Base-by-base conservation (phyloP, 92 coral and sea anemone species). In the Ricordea florida region DNA sequence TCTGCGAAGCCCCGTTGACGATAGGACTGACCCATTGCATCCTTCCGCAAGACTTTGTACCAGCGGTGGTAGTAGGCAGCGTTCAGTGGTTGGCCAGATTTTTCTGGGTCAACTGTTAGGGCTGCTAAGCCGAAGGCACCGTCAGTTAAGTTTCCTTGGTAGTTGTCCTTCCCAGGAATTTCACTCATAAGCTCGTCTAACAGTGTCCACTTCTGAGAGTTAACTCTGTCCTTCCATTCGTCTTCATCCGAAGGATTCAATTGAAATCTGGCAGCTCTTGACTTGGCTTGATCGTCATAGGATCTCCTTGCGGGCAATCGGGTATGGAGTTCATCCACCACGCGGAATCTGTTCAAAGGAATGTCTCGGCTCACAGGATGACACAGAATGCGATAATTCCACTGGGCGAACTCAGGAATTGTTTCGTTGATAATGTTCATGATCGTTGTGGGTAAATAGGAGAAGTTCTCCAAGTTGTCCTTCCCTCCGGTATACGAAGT, bases 401-500 rank as follows among this genome's bases (percentile, higher is more conserved):
- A 88, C 37, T 88, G 93, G 23, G 93, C 93, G 57, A 88, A 81
- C 38, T n/a, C 74, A 2, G 98, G 93, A 36, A 68, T 72, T 2
- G 97, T 89, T 13, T 61, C 81, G 33, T 90, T 85, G 30, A 93
- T 88, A 1, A 88, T 81, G 17, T 84, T 85, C 59, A 93, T 90
- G 77, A 93, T 93, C 5, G 93, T 82, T 0, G 93, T 93, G 10
- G 98, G 98, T 0, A 93, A 86, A 57, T 70, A 93, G 18, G 98
- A 80, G 58, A 90, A 87, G 80, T 93, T 93, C 58, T 93, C 98
- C 37, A 93, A 66, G 62, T 93, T 91, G 66, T 93, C 98, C 72
- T 93, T 93, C 3, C 98, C 80, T 15, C 98, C 98, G 1, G 98
- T 75, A 66, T 93, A 93, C 2, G 98, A 90, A 20, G 98, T 93